These are phyloP conservation scores for Ethmia dodecea DNA, from an alignment of 2,888 invertebrate species.

Conservation along the genomic window DNA sequence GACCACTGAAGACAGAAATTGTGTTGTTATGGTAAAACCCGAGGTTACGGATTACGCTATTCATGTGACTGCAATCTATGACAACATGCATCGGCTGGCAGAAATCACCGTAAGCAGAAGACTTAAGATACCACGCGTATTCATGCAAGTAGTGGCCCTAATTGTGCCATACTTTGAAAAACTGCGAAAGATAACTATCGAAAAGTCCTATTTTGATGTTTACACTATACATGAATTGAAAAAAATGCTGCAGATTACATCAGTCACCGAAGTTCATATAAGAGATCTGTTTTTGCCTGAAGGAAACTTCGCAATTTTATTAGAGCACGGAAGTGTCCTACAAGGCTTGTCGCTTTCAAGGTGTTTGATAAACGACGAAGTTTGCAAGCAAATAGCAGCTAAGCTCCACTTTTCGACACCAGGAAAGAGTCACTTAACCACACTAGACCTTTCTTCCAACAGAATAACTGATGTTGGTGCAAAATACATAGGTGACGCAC, in stretches of 20 bases:
- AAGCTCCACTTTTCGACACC: constrained; percentile 26
- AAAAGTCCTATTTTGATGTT: constrained; percentile 27
- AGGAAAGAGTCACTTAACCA: constrained; percentile 30
- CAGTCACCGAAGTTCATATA: constrained; percentile 39
- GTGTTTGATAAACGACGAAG: constrained; percentile 39
- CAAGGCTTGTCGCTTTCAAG: constrained; percentile 36
- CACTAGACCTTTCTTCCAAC: constrained; percentile 50
- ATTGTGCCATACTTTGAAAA: constrained; percentile 27
- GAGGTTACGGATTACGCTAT: constrained; percentile 12
- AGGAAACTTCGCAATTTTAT: constrained; percentile 32
- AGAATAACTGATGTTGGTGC: constrained; percentile 48
- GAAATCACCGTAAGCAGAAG: constrained; percentile 32
- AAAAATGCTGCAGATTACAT: constrained; percentile 32
- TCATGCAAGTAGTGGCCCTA: constrained; percentile 35
- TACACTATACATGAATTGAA: constrained; percentile 36
- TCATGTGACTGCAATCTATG: constrained; percentile 30
- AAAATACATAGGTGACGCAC: constrained; percentile 34
- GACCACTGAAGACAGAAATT: constrained; percentile 3
- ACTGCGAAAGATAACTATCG: constrained; percentile 32
- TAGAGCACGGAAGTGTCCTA: constrained; percentile 26
- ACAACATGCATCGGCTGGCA: constrained; percentile 28
- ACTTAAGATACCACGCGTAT: constrained; percentile 22
- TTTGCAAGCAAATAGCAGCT: constrained; percentile 31
- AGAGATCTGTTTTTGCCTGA: constrained; percentile 33
- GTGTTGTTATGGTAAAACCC: constrained; percentile 3